These are phyloP conservation scores for Planococcus citri DNA, from an alignment of 1,140 invertebrate species.

Conservation along the genomic window DNA sequence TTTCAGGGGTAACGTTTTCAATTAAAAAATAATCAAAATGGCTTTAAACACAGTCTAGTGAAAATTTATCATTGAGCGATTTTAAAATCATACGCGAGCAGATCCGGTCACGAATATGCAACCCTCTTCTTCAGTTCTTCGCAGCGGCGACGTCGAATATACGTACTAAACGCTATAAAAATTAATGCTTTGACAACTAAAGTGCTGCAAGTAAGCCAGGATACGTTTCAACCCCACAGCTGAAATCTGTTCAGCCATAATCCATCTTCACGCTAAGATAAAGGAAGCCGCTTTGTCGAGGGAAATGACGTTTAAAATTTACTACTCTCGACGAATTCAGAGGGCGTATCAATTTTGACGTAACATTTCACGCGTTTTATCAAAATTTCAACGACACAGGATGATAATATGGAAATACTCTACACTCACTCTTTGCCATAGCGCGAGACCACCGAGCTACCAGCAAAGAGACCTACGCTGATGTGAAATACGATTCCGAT, in stretches of 20 bases:
- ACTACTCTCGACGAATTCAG: not conserved
- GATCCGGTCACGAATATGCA: not conserved
- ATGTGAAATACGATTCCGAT: too few species aligned
- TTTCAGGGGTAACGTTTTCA: too few species aligned
- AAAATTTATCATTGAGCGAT: too few species aligned
- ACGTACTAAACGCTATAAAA: not conserved
- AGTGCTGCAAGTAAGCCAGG: not conserved
- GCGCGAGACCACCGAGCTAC: not conserved
- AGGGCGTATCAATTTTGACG: constrained; percentile 6
- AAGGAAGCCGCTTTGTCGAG: not conserved
- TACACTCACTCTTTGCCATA: too few species aligned
- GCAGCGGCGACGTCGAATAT: too few species aligned
- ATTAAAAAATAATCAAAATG: too few species aligned
- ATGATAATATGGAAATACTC: not conserved
- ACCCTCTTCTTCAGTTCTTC: too few species aligned
- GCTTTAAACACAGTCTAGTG: too few species aligned
- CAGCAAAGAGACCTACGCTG: too few species aligned
- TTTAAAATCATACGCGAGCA: not conserved
- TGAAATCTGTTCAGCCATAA: not conserved
- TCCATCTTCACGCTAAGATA: not conserved
- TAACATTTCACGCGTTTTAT: constrained; percentile 3
- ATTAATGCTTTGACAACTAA: constrained; percentile 7
- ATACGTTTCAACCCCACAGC: not conserved
- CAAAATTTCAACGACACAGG: not conserved
- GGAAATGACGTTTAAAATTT: not conserved